Conservation (phyloP, 2,113 vertebrate species). For the Myrmecophaga tridactyla region DNA sequence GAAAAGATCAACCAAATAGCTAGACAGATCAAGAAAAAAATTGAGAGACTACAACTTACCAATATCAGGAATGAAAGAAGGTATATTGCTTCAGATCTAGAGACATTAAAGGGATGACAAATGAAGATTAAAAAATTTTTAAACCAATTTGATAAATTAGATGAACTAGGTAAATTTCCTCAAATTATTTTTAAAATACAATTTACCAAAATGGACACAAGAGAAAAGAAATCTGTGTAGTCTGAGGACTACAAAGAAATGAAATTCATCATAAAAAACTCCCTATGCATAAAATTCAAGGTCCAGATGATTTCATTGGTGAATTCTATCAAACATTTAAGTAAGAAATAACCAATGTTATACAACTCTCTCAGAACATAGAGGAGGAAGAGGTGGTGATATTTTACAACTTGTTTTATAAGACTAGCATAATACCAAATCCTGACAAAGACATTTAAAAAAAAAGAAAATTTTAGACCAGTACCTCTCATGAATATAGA, state of each 20-base stretch:
- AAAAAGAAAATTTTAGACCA: background rate
- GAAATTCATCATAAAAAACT: background rate
- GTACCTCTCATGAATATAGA: background rate
- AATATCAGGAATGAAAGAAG: background rate
- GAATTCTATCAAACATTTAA: background rate
- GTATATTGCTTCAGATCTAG: background rate
- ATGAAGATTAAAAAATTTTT: background rate
- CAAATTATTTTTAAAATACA: background rate
- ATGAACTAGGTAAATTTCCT: background rate
- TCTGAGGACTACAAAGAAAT: background rate
- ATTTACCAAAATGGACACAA: conserved; percentile 16
- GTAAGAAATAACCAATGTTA: background rate
- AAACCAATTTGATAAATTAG: background rate
- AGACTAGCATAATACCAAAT: background rate
- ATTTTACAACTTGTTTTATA: background rate
- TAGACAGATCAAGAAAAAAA: background rate
- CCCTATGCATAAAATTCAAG: background rate
- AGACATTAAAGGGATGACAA: background rate
- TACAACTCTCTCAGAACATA: background rate
- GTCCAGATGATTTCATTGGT: background rate
- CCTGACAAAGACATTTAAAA: background rate
- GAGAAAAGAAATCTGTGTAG: background rate
- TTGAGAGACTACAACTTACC: background rate
- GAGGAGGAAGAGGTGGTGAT: background rate
- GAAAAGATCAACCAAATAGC: background rate